Evolutionary conservation across 2,113 vertebrate genomes (phyloP).

Genomic region (Caretta caretta): DNA sequence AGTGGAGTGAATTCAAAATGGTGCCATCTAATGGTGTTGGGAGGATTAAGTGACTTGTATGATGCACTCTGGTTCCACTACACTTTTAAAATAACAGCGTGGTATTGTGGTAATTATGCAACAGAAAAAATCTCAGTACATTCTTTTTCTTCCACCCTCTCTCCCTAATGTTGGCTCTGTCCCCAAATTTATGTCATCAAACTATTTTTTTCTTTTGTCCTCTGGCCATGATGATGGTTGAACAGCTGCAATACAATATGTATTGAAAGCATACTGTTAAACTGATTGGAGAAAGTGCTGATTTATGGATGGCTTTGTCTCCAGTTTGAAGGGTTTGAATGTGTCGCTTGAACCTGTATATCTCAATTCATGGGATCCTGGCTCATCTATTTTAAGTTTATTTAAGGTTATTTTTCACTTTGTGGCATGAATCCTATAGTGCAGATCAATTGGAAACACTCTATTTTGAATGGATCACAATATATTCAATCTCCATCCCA

Average conservation of each 20-base stretch:
- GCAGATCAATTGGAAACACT: background rate
- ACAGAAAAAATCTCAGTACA: background rate
- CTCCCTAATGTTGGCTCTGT: conserved; percentile 16
- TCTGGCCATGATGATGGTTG: background rate
- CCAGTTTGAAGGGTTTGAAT: background rate
- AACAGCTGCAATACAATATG: background rate
- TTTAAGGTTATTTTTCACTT: background rate
- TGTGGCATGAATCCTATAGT: conserved; percentile 10
- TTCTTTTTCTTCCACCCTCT: conserved; percentile 8
- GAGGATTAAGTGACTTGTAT: rapidly evolving
- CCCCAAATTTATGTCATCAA: conserved; percentile 27
- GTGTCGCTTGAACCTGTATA: background rate
- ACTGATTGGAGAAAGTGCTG: background rate
- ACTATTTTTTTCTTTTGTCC: background rate
- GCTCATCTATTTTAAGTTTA: conserved; percentile 12
- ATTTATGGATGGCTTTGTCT: conserved; percentile 16
- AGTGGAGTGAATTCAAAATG: background rate
- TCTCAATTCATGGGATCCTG: background rate
- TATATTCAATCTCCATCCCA: background rate
- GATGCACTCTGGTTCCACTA: background rate
- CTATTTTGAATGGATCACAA: background rate
- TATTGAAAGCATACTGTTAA: background rate
- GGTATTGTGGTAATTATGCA: background rate
- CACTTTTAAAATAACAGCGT: background rate
- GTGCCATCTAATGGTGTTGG: background rate